These are phyloP conservation scores for Patella pellucida DNA, from an alignment of 2,888 invertebrate genomes.

Conservation along the genomic window DNA sequence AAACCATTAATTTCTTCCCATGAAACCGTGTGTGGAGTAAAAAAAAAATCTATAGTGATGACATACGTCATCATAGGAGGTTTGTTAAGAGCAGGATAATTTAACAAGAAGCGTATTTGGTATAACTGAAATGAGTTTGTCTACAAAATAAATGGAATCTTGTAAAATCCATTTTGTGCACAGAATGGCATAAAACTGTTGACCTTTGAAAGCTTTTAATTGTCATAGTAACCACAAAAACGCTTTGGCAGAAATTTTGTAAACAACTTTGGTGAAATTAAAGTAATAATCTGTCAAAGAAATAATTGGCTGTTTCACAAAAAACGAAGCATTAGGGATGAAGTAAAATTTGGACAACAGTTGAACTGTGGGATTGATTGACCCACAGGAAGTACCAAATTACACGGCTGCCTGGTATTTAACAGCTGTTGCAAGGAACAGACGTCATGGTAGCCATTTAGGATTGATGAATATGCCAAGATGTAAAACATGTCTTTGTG, in stretches of 20 bases:
- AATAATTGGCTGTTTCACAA: background rate
- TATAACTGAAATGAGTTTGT: background rate
- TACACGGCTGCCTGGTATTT: background rate
- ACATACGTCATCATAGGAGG: no score
- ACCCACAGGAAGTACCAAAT: constrained; percentile 1
- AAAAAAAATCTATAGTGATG: no score
- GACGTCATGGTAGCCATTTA: constrained; percentile 6
- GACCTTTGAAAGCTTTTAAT: constrained; percentile 9
- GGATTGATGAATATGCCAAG: background rate
- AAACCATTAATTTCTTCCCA: no score
- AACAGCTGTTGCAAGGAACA: background rate
- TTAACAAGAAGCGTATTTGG: no score
- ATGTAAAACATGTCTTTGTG: background rate
- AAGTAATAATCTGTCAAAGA: background rate
- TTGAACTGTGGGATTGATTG: constrained; percentile 1
- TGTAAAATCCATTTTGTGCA: background rate
- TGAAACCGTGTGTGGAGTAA: no score
- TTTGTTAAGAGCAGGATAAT: no score
- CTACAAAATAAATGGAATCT: constrained; percentile 5
- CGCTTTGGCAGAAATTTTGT: background rate
- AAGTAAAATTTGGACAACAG: no score
- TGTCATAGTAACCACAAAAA: constrained; percentile 3
- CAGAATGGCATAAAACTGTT: background rate
- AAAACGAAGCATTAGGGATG: no score
- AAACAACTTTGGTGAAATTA: background rate